Percentiles rank a stretch among this genome's conserved stretches.
Conservation (phyloP, 64 coral and sea anemone species). For the Dendronephthya gigantea region DNA sequence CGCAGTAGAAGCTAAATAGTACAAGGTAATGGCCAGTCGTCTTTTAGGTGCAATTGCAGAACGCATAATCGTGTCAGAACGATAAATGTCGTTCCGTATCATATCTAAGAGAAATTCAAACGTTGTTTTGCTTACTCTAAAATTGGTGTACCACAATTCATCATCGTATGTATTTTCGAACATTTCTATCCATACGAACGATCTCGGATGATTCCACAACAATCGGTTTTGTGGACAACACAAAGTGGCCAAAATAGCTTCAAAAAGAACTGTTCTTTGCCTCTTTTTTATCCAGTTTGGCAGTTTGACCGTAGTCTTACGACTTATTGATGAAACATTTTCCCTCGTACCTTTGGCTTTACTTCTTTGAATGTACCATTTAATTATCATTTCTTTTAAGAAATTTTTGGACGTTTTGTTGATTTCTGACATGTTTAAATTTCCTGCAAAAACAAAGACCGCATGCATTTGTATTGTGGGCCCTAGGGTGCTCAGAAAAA, state of each 20-base stretch:
- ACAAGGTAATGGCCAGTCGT: constrained; percentile 14
- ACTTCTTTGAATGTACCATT: background rate
- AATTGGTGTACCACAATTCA: constrained; percentile 26
- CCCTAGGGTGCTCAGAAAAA: background rate
- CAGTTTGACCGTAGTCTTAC: background rate
- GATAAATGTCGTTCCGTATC: background rate
- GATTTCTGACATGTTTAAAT: background rate
- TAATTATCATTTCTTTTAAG: background rate
- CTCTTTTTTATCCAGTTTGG: background rate
- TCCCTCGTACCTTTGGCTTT: background rate
- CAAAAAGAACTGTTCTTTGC: background rate
- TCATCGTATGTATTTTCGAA: background rate
- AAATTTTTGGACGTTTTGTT: background rate
- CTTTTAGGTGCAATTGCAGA: background rate
- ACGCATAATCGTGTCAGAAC: constrained; percentile 17
- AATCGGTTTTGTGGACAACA: background rate
- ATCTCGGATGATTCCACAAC: background rate
- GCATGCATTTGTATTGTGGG: background rate
- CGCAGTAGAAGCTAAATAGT: constrained; percentile 24
- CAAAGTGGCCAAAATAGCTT: background rate
- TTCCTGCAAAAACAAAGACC: background rate
- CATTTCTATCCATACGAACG: background rate
- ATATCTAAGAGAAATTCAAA: constrained; percentile 18
- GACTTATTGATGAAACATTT: background rate
- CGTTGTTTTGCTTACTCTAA: constrained; percentile 9